These are phyloP conservation scores for Eupithecia tripunctaria DNA, from an alignment of 2,888 invertebrate species.

Conservation along the genomic window DNA sequence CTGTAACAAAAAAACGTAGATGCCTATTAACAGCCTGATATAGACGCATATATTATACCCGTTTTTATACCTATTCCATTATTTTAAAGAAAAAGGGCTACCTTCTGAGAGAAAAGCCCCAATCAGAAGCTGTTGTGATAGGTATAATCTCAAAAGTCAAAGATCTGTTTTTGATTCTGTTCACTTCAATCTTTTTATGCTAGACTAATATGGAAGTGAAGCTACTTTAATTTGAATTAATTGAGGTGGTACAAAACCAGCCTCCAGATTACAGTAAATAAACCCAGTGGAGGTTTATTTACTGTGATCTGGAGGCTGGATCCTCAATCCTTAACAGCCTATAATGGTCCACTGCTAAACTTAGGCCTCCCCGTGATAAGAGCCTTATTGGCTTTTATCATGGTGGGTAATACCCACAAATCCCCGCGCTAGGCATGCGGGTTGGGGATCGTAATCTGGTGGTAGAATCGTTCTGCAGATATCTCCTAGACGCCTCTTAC, in stretches of 20 bases:
- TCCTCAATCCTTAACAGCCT: no score
- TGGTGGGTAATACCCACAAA: no score
- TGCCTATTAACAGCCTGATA: background rate
- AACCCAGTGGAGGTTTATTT: no score
- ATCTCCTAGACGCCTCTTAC: no score
- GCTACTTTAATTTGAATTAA: background rate
- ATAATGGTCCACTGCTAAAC: no score
- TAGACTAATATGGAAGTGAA: background rate
- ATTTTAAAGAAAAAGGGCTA: background rate
- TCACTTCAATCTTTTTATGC: background rate
- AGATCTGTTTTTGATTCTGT: background rate
- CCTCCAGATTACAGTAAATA: background rate
- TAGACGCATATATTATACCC: no score
- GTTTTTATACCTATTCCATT: background rate
- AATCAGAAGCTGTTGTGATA: background rate
- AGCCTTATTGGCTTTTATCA: no score
- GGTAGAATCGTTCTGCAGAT: no score
- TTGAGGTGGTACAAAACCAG: background rate
- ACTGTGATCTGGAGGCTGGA: no score
- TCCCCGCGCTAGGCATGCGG: no score
- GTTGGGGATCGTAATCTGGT: no score
- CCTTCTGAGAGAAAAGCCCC: background rate
- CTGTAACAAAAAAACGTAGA: conserved; percentile 68
- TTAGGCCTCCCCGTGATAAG: no score
- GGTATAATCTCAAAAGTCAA: background rate